Evolutionary conservation across 2,797 vertebrate genomes (phyloP).

Genomic region (Sebastes trivittatus): DNA sequence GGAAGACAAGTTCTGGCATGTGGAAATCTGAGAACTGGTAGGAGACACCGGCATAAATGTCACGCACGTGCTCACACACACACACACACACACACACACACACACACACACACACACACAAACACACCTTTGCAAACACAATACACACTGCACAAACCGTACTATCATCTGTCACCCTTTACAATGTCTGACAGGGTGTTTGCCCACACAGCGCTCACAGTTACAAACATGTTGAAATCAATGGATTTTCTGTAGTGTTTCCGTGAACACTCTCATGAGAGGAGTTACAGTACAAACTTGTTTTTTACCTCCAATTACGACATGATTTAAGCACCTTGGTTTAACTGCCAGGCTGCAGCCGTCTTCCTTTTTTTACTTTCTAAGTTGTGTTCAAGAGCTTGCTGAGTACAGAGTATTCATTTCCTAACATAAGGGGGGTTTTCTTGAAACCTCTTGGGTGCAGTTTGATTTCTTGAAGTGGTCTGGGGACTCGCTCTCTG

Average conservation of each 20-base stretch:
- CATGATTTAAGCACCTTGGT: constrained; percentile 38
- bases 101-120: not conserved
- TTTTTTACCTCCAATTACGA: constrained; percentile 35
- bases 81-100: not conserved
- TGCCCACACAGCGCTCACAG: constrained; percentile 38
- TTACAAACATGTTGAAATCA: constrained; percentile 48
- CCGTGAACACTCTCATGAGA: constrained; percentile 1
- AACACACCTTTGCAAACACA: constrained; percentile 27
- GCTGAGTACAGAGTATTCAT: constrained; percentile 12
- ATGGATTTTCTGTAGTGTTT: not conserved
- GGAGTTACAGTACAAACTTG: constrained; percentile 31
- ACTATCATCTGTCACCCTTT: constrained; percentile 64
- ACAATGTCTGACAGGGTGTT: constrained; percentile 51
- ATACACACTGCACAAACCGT: constrained; percentile 22
- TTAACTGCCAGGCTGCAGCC: constrained; percentile 32
- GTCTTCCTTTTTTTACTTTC: constrained; percentile 22
- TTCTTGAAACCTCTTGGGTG: constrained; percentile 40
- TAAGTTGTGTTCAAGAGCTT: not conserved
- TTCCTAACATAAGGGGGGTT: constrained; percentile 35
- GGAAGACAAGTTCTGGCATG: constrained; percentile 70
- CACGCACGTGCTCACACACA: constrained; percentile 35
- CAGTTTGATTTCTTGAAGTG: constrained; percentile 37
- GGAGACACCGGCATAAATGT: constrained; percentile 22
- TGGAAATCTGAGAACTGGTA: constrained; percentile 49
- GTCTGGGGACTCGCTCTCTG: constrained; percentile 29